phyloP scores from a whole-genome alignment of 1,140 invertebrate genomes.

The Plodia interpunctella region DNA sequence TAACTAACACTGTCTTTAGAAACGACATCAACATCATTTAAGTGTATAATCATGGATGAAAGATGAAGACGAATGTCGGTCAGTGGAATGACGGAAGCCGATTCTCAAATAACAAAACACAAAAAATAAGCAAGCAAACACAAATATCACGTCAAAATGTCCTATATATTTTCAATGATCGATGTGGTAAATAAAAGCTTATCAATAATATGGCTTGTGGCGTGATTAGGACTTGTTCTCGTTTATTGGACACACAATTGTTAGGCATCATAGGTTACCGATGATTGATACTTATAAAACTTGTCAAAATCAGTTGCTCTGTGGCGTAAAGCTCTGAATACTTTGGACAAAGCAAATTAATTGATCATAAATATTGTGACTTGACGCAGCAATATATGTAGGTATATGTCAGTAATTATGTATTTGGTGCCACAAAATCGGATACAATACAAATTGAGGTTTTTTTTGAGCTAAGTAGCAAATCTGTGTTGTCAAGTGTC shows the following conservation, averaged over 20 bases:
- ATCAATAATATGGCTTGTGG: slow-evolving; percentile 30
- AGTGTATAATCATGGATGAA: slow-evolving; percentile 5
- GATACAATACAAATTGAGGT: too few species aligned
- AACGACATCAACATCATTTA: neutral
- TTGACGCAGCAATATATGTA: too few species aligned
- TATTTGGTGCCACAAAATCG: too few species aligned
- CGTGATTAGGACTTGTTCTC: slow-evolving; percentile 25
- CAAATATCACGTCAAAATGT: slow-evolving; percentile 3
- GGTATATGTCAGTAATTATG: too few species aligned
- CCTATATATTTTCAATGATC: slow-evolving; percentile 7
- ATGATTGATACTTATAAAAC: slow-evolving; percentile 30
- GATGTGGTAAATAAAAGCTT: slow-evolving; percentile 12
- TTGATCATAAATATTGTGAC: too few species aligned
- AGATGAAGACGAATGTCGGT: slow-evolving; percentile 8
- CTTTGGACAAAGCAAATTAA: too few species aligned
- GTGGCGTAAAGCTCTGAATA: too few species aligned
- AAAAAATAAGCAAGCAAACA: slow-evolving; percentile 16
- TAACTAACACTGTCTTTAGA: neutral
- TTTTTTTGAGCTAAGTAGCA: too few species aligned
- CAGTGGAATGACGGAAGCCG: slow-evolving; percentile 8
- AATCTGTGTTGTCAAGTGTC: too few species aligned
- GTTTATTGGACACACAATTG: slow-evolving; percentile 45
- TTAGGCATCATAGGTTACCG: slow-evolving; percentile 44
- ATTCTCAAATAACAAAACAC: slow-evolving; percentile 12
- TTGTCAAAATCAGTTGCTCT: too few species aligned